phyloP scores from a whole-genome alignment of 2,888 invertebrate genomes.

The Cephus pygmeus region DNA sequence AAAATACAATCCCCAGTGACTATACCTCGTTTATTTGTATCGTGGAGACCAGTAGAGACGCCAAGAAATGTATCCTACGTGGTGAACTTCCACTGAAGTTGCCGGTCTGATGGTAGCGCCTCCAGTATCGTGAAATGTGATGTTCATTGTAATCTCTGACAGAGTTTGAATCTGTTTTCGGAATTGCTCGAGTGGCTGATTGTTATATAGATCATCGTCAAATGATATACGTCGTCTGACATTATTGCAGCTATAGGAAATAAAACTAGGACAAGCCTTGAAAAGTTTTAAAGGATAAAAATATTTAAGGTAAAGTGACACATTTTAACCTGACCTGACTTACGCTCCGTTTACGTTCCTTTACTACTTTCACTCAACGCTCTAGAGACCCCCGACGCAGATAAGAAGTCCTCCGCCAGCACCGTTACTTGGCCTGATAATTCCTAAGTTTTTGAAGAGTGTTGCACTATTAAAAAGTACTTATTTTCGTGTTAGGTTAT shows the following conservation, averaged over 20 bases:
- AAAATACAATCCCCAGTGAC: too few relatives aligned
- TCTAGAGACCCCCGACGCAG: not conserved
- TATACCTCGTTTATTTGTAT: too few relatives aligned
- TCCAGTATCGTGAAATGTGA: slow-evolving; percentile 44
- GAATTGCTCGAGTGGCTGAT: not conserved
- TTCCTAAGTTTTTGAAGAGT: not conserved
- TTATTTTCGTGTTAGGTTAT: slow-evolving; percentile 17
- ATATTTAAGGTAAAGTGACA: not conserved
- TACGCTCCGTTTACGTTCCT: slow-evolving; percentile 17
- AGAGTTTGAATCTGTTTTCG: slow-evolving; percentile 41
- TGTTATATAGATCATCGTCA: not conserved
- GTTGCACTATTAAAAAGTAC: not conserved
- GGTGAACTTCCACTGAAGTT: slow-evolving; percentile 1
- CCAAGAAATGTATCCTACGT: not conserved
- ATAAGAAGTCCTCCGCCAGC: slow-evolving; percentile 9
- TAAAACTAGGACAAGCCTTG: not conserved
- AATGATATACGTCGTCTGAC: not conserved
- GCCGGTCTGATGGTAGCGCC: slow-evolving; percentile 35
- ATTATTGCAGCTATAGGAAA: not conserved
- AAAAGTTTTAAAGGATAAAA: not conserved
- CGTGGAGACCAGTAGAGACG: not conserved
- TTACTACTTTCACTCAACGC: slow-evolving; percentile 23
- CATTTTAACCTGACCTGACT: slow-evolving; percentile 21
- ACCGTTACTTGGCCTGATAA: slow-evolving; percentile 27
- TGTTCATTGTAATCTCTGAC: slow-evolving; percentile 42